These are phyloP conservation scores for Agrochola litura DNA, from an alignment of 2,888 invertebrate genomes.

Conservation along the genomic window DNA sequence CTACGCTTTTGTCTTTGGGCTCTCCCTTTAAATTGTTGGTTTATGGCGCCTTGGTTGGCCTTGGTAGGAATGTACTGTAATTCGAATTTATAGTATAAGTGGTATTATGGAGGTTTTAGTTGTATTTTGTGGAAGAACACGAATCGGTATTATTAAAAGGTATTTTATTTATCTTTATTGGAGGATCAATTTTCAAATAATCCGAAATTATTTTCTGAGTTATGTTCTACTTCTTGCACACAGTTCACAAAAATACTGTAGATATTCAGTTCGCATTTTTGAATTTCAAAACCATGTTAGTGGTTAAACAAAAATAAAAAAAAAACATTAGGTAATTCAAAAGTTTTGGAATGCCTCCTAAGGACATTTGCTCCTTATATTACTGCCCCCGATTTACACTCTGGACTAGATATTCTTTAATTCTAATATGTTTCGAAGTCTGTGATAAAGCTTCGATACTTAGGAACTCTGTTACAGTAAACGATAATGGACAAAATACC, in stretches of 20 bases:
- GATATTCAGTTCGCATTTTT: neutral
- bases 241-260: neutral
- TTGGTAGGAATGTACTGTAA: constrained; percentile 14
- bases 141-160: no score
- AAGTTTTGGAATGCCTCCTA: neutral
- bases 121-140: neutral
- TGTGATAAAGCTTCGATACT: neutral
- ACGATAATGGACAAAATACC: neutral
- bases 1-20: constrained; percentile 45
- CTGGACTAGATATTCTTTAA: neutral
- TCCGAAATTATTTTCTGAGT: neutral
- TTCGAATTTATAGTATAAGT: constrained; percentile 35
- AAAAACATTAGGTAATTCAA: neutral
- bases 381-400: neutral
- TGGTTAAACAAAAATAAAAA: neutral
- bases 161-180: no score
- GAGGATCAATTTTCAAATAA: no score
- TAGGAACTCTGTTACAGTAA: no score
- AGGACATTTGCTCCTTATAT: neutral
- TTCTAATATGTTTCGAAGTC: neutral
- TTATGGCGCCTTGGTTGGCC: constrained; percentile 32
- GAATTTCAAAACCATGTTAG: neutral
- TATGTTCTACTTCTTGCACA: neutral
- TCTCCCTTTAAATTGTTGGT: constrained; percentile 47
- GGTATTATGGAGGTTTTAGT: neutral